A percentile compares a stretch with the other conserved stretches of the same genome.
These are phyloP conservation scores for Nibea albiflora DNA, from an alignment of 2,113 vertebrate genomes.

Conservation along the genomic window DNA sequence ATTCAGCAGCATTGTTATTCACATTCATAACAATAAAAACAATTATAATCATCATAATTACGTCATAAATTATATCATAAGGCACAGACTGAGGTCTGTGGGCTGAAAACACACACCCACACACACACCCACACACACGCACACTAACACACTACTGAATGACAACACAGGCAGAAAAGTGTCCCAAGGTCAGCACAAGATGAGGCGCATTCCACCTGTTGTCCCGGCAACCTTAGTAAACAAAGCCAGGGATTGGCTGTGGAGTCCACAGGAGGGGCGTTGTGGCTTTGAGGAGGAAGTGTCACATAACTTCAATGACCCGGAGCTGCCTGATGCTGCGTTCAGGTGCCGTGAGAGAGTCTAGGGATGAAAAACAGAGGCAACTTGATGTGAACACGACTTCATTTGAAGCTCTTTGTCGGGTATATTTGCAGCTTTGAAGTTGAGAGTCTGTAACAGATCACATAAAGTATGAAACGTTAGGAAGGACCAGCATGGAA, in stretches of 20 bases:
- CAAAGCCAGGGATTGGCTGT: slow-evolving; percentile 24
- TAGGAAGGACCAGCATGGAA: neutral
- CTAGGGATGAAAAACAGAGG: neutral
- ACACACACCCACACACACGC: neutral
- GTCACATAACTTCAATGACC: neutral
- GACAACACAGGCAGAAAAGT: neutral
- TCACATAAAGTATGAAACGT: too few relatives aligned
- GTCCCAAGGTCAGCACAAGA: slow-evolving; percentile 32
- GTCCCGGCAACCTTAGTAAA: slow-evolving; percentile 38
- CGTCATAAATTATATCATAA: too few relatives aligned
- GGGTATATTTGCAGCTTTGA: too few relatives aligned
- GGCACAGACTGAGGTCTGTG: neutral
- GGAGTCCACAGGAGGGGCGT: neutral
- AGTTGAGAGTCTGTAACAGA: too few relatives aligned
- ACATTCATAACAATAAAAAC: too few relatives aligned
- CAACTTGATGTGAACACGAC: too few relatives aligned
- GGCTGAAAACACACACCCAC: neutral
- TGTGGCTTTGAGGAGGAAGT: neutral
- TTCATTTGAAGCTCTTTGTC: too few relatives aligned
- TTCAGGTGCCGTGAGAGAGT: slow-evolving; percentile 29
- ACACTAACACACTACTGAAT: too few relatives aligned
- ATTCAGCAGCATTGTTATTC: too few relatives aligned
- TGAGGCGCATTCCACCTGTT: slow-evolving; percentile 36
- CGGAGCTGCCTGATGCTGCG: neutral
- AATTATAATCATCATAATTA: too few relatives aligned